phyloP scores from a whole-genome alignment of 2,888 invertebrate species.

The Polydesmus complanatus region DNA sequence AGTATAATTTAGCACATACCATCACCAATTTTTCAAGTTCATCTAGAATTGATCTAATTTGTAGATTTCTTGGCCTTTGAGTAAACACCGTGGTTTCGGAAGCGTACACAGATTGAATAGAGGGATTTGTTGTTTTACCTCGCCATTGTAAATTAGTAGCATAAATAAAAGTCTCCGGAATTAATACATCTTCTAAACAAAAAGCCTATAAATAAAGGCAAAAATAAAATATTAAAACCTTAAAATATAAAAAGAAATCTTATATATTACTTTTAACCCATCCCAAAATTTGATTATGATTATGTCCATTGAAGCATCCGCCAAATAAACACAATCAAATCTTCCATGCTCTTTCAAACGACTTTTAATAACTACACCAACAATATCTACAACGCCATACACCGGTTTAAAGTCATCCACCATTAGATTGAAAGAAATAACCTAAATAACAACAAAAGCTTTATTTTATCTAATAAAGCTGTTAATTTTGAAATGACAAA shows the following conservation, averaged over 20 bases:
- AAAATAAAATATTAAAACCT: not conserved
- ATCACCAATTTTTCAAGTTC: not conserved
- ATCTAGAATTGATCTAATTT: not conserved
- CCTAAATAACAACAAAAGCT: not conserved
- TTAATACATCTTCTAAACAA: not conserved
- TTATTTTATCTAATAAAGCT: not conserved
- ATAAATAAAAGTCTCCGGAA: not conserved
- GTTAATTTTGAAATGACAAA: not conserved
- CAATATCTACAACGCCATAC: slow-evolving; percentile 4
- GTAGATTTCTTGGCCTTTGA: slow-evolving; percentile 2
- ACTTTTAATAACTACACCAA: slow-evolving; percentile 3
- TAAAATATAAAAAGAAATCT: not conserved
- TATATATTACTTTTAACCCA: slow-evolving; percentile 4
- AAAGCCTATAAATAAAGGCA: not conserved
- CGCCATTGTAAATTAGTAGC: slow-evolving; percentile 9
- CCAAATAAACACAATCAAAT: slow-evolving; percentile 5
- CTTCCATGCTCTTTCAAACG: not conserved
- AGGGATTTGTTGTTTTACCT: not conserved
- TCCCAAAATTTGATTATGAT: slow-evolving; percentile 9
- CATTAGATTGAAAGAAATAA: not conserved
- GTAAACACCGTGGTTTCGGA: not conserved
- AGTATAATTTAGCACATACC: not conserved
- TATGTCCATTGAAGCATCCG: not conserved
- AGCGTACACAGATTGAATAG: not conserved
- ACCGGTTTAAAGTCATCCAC: not conserved